Evolutionary conservation across 1,140 invertebrate species (phyloP).

Genomic region (Latrodectus geometricus): DNA sequence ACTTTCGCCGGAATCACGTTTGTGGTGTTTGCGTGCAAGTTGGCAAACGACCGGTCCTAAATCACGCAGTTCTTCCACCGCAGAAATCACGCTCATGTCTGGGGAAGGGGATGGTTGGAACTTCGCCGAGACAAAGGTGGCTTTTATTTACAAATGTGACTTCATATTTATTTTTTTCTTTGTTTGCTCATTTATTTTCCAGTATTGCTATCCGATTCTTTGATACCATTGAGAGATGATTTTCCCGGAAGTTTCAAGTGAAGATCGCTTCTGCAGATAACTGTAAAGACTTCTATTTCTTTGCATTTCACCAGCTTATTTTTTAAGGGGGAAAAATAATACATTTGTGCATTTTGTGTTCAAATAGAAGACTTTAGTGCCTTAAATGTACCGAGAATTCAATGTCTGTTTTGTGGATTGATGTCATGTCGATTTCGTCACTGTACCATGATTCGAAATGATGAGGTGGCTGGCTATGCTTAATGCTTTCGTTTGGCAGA

Average conservation of each 20-base stretch:
- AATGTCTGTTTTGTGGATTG: no score
- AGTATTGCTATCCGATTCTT: background rate
- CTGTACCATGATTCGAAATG: no score
- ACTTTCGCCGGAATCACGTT: conserved; percentile 47
- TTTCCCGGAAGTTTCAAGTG: conserved; percentile 15
- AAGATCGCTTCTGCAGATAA: background rate
- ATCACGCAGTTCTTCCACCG: conserved; percentile 2
- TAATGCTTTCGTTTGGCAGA: no score
- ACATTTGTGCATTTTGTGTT: no score
- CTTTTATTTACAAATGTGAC: conserved; percentile 25
- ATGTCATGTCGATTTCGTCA: no score
- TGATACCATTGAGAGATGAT: background rate
- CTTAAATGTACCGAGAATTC: no score
- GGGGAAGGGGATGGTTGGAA: conserved; percentile 3
- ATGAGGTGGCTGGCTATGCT: no score
- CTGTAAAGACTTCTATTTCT: background rate
- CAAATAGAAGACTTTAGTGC: no score
- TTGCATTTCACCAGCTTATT: conserved; percentile 1
- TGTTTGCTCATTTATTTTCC: background rate
- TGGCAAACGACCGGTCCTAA: conserved; percentile 25
- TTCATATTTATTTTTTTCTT: conserved; percentile 9
- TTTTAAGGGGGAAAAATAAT: background rate
- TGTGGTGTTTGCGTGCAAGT: conserved; percentile 25
- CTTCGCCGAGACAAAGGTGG: conserved; percentile 32
- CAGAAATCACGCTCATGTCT: conserved; percentile 12